Evolutionary conservation across 2,113 vertebrate genomes (phyloP), one percentile per base, ranked within the genome.

Genomic region (Odontophorus gujanensis): DNA sequence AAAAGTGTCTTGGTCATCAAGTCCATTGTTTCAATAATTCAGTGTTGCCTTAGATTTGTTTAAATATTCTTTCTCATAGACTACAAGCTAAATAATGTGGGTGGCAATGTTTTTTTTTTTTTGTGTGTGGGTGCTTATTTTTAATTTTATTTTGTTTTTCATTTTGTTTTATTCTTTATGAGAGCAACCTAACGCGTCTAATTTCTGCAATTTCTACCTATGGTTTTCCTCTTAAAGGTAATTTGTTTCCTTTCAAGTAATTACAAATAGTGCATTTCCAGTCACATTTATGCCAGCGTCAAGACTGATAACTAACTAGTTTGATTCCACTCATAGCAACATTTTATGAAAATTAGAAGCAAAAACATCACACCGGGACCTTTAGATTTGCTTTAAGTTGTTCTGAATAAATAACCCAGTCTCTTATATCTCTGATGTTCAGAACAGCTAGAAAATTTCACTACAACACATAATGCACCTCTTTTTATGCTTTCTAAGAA

Each of bases 241-340:
- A 98, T 98, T 98, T 97, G 97, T 97, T 97, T 98, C 96, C 97
- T 98, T 97, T 98, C 97, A 97, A 97, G 97, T 98, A 98, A 98
- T 98, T 98, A 97, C 96, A 96, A 97, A 98, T 97, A 97, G 97
- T 97, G 97, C 97, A 93, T 97, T 98, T 96, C 92, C 92, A 97
- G 94, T 96, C 89, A 95, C 95, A 96, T 97, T 57, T 96, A 97
- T 97, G 97, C 96, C 81, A 90, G 79, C 1, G 26, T 94, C 85
- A 82, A 96, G 91, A 96, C 97, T 97, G 96, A 97, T 97, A 97
- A 96, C 97, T 97, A 96, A 96, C 96, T 97, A 96, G 97, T 96
- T 97, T 97, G 97, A 98, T 96, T 97, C 95, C 97, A 94, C 97
- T 97, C 97, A 97, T 97, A 96, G 95, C 95, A 95, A 87, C 95